Evolutionary conservation across 2,888 invertebrate species (phyloP).

Genomic region (Sepiola atlantica): DNA sequence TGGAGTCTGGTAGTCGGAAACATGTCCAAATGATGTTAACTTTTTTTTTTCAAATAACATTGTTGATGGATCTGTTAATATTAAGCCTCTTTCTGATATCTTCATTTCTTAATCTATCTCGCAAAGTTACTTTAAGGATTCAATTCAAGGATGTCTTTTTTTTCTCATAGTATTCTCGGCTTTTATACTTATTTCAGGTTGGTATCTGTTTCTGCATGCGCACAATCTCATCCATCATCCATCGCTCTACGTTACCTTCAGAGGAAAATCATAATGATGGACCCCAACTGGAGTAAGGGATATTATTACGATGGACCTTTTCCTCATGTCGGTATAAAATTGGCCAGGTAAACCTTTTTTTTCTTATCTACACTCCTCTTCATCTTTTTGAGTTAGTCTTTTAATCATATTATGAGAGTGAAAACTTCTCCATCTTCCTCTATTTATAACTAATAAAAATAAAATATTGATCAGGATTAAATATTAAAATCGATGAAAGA

Average conservation of each 20-base stretch:
- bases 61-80: too few species aligned
- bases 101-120: too few species aligned
- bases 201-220: conserved; percentile 72
- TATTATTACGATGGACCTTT: conserved; percentile 70
- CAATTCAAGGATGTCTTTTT: not conserved
- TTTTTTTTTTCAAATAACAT: too few species aligned
- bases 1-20: too few species aligned
- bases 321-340: conserved; percentile 73
- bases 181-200: conserved; percentile 57
- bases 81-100: too few species aligned
- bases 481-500: too few species aligned
- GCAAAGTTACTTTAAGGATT: not conserved
- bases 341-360: conserved; percentile 67
- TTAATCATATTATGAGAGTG: too few species aligned
- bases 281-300: conserved; percentile 74
- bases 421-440: not conserved
- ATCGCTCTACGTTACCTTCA: conserved; percentile 74
- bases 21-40: too few species aligned
- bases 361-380: too few species aligned
- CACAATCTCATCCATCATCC: conserved; percentile 72
- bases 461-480: too few species aligned
- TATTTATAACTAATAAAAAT: not conserved
- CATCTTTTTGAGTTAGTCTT: too few species aligned
- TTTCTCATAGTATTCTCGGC: not conserved
- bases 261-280: conserved; percentile 74